A percentile compares a stretch with the other conserved stretches of the same genome.
These are phyloP conservation scores for Scaptodrosophila latifasciaeformis DNA, from an alignment of 2,888 invertebrate genomes.

Conservation along the genomic window DNA sequence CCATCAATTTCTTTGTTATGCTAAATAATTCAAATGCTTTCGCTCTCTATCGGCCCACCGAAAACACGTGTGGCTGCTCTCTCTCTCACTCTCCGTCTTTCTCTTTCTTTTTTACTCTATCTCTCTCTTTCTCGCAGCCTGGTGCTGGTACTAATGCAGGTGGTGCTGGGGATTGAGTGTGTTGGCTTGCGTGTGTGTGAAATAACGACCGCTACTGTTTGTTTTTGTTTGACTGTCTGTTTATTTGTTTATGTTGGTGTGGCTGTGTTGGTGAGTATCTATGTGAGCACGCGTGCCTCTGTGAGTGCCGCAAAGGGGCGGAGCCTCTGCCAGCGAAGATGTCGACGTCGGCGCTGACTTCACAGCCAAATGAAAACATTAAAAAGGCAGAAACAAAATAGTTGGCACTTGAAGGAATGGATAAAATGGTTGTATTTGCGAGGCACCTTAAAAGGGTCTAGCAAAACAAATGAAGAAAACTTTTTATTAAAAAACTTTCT, in stretches of 20 bases:
- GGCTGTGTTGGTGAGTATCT: conserved; percentile 68
- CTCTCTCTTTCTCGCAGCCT: too few relatives aligned
- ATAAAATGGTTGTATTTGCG: conserved; percentile 28
- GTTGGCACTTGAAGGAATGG: background rate
- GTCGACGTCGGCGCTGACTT: background rate
- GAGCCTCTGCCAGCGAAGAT: conserved; percentile 44
- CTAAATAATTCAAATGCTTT: background rate
- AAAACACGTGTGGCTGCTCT: too few relatives aligned
- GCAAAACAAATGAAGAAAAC: too few relatives aligned
- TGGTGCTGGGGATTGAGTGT: too few relatives aligned
- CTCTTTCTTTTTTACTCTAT: too few relatives aligned
- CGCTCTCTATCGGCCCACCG: background rate
- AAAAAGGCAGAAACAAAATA: background rate
- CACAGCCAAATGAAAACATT: conserved; percentile 35
- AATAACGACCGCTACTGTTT: conserved; percentile 9
- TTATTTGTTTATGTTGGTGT: too few relatives aligned
- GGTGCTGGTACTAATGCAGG: too few relatives aligned
- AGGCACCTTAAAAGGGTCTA: too few relatives aligned
- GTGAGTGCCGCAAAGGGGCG: conserved; percentile 51
- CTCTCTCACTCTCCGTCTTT: too few relatives aligned
- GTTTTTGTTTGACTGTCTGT: too few relatives aligned
- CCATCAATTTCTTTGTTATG: background rate
- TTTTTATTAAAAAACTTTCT: too few relatives aligned
- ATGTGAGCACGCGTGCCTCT: conserved; percentile 42
- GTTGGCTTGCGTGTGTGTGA: too few relatives aligned